Evolutionary conservation across 2,888 invertebrate species (phyloP).

Genomic region (Trypoxylon attenuatum): DNA sequence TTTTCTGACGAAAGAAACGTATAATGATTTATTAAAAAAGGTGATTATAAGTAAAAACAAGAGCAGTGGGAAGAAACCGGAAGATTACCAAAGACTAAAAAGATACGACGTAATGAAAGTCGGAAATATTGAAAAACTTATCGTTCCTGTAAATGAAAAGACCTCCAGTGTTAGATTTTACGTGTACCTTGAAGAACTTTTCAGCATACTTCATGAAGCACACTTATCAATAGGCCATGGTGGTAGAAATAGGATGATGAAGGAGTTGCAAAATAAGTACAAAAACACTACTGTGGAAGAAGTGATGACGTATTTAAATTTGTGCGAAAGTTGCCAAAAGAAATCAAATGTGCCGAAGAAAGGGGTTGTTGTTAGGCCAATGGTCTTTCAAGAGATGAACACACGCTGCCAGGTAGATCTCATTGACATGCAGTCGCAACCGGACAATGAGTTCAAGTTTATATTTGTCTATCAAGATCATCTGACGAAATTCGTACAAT

Average conservation of each 20-base stretch:
- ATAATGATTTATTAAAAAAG: constrained; percentile 52
- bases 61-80: constrained; percentile 48
- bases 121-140: constrained; percentile 51
- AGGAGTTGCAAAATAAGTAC: constrained; percentile 58
- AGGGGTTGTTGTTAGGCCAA: constrained; percentile 43
- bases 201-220: constrained; percentile 54
- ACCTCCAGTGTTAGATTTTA: constrained; percentile 44
- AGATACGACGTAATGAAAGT: constrained; percentile 55
- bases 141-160: constrained; percentile 51
- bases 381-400: constrained; percentile 42
- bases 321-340: no score
- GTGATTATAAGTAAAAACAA: constrained; percentile 50
- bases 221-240: constrained; percentile 57
- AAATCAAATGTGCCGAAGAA: constrained; percentile 57
- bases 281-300: constrained; percentile 59
- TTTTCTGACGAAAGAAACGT: constrained; percentile 35
- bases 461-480: no score
- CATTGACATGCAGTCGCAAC: constrained; percentile 54
- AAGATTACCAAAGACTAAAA: constrained; percentile 52
- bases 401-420: no score
- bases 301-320: constrained; percentile 51
- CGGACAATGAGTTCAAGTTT: constrained; percentile 48
- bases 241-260: constrained; percentile 57
- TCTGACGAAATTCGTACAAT: no score
- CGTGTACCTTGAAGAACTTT: constrained; percentile 58